Evolutionary conservation across 2,888 invertebrate species (phyloP).

Genomic region (Campaea margaritaria): DNA sequence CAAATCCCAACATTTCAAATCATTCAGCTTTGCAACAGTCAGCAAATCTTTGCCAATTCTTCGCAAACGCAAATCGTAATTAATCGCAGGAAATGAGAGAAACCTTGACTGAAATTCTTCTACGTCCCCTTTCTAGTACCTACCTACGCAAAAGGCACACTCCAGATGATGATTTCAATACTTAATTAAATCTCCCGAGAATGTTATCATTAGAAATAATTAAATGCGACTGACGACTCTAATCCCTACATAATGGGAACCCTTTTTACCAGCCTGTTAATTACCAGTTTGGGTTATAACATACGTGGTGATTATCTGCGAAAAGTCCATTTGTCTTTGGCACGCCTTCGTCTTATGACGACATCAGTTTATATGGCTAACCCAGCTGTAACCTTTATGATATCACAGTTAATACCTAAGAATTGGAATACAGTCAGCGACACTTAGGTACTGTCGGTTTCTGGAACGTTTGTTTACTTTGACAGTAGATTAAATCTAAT

Average conservation of each 20-base stretch:
- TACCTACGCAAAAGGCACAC: background rate
- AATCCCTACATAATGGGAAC: slow-evolving; percentile 7
- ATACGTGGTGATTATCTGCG: slow-evolving; percentile 26
- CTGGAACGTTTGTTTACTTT: no score
- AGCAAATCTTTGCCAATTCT: background rate
- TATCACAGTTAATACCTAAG: slow-evolving; percentile 20
- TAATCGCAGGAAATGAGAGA: no score
- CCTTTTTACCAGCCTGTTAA: slow-evolving; percentile 14
- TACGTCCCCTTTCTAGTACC: no score
- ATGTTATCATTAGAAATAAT: slow-evolving; percentile 12
- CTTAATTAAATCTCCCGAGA: slow-evolving; percentile 19
- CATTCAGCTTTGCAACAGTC: background rate
- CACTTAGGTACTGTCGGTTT: no score
- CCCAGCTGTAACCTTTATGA: slow-evolving; percentile 32
- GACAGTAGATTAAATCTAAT: no score
- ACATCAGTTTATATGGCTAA: slow-evolving; percentile 28
- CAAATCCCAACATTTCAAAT: no score
- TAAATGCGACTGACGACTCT: slow-evolving; percentile 17
- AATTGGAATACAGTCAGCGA: slow-evolving; percentile 3
- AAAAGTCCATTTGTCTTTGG: slow-evolving; percentile 32
- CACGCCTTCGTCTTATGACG: slow-evolving; percentile 22
- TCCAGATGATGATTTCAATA: background rate
- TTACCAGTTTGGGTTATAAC: slow-evolving; percentile 1
- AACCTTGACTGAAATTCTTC: no score
- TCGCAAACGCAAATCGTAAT: no score